Evolutionary conservation across 2,797 vertebrate genomes (phyloP).

Genomic region (Eleutherodactylus coqui): DNA sequence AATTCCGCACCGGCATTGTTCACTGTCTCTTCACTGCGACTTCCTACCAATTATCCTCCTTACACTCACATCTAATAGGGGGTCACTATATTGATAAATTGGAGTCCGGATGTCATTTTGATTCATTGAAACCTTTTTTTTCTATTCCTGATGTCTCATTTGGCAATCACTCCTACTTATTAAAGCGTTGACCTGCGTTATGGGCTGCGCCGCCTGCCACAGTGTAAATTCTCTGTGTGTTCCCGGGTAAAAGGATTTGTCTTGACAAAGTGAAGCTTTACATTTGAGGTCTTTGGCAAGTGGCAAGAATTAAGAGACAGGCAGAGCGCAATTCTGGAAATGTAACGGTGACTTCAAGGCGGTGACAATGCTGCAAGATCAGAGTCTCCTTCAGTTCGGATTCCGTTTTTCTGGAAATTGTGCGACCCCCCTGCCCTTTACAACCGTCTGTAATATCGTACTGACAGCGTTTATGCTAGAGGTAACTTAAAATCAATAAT

Average conservation of each 20-base stretch:
- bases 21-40: background rate
- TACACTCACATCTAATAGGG: background rate
- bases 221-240: background rate
- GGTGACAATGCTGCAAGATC: too few species aligned
- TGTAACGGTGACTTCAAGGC: background rate
- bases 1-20: background rate
- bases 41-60: background rate
- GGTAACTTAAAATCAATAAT: too few species aligned
- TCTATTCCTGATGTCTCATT: conserved; percentile 28
- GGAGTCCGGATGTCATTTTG: conserved; percentile 22
- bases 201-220: background rate
- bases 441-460: background rate
- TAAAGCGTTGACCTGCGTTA: conserved; percentile 17
- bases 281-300: conserved; percentile 9
- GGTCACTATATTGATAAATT: conserved; percentile 21
- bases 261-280: background rate
- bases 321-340: background rate
- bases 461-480: conserved; percentile 7
- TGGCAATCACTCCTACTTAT: conserved; percentile 29
- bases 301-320: background rate
- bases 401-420: background rate
- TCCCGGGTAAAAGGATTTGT: background rate
- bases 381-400: background rate
- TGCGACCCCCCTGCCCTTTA: conserved; percentile 16
- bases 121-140: conserved; percentile 32